phyloP scores from a whole-genome alignment of 2,888 invertebrate species.

The Megalurothrips usitatus region DNA sequence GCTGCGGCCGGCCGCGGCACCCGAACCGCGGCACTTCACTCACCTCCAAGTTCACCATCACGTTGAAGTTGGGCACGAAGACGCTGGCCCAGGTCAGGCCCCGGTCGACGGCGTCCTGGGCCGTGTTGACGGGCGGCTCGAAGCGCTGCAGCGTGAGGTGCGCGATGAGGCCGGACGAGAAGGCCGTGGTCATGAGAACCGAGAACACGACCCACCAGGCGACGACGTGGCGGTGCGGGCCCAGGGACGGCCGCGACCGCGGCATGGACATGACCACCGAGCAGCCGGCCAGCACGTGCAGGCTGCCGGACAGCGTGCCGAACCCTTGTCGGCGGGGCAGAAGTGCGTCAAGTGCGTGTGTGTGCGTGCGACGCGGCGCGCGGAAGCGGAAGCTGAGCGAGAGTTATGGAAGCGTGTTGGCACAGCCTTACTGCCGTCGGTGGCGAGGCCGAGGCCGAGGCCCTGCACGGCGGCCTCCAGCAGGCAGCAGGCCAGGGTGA shows the following conservation, averaged over 20 bases:
- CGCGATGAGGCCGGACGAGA: not conserved
- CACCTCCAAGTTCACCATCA: not conserved
- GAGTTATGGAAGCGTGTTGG: too few relatives aligned
- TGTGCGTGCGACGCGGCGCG: too few relatives aligned
- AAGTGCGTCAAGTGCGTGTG: too few relatives aligned
- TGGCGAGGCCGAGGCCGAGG: not conserved
- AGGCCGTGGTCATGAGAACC: conserved; percentile 4
- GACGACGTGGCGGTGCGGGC: not conserved
- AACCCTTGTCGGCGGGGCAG: not conserved
- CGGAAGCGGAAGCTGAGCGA: too few relatives aligned
- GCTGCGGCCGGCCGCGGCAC: not conserved
- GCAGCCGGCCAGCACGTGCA: not conserved
- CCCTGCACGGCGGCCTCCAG: not conserved
- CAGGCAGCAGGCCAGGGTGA: not conserved
- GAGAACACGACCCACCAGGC: conserved; percentile 15
- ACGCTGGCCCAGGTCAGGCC: not conserved
- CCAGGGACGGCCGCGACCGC: not conserved
- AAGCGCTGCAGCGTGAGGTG: not conserved
- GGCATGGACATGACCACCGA: not conserved
- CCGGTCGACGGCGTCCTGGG: not conserved
- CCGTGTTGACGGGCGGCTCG: not conserved
- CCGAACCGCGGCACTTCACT: not conserved
- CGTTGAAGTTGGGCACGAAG: not conserved
- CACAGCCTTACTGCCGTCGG: not conserved
- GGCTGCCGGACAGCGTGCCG: not conserved